phyloP scores from a whole-genome alignment of 2,113 vertebrate species.

The Tragelaphus imberbis region DNA sequence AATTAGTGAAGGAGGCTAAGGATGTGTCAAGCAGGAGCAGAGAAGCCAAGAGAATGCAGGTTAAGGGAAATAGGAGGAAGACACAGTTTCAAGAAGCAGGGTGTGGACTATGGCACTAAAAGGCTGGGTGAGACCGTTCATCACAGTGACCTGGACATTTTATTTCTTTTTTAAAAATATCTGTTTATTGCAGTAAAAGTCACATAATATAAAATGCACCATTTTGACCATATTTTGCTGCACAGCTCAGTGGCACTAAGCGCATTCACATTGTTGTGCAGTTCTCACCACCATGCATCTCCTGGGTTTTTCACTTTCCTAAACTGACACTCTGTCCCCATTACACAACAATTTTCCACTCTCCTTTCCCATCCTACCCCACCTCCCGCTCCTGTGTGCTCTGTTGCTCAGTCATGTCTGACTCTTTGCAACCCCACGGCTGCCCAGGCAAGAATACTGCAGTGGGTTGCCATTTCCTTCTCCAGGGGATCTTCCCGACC shows the following conservation, averaged over 20 bases:
- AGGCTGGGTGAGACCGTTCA: background rate
- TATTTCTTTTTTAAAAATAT: background rate
- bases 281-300: background rate
- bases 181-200: background rate
- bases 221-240: background rate
- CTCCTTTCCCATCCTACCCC: background rate
- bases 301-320: background rate
- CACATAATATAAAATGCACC: background rate
- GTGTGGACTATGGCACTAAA: background rate
- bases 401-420: background rate
- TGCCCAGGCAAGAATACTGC: background rate
- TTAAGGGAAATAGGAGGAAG: background rate
- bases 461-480: background rate
- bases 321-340: background rate
- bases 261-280: accelerated
- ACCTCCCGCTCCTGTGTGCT: background rate
- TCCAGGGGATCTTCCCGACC: background rate
- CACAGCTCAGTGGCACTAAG: background rate
- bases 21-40: too few species aligned
- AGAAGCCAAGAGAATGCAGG: background rate
- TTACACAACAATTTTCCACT: background rate
- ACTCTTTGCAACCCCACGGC: background rate
- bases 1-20: background rate
- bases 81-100: background rate
- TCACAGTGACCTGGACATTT: background rate